phyloP scores from a whole-genome alignment of 2,888 invertebrate species.

The Catocala fraxini region DNA sequence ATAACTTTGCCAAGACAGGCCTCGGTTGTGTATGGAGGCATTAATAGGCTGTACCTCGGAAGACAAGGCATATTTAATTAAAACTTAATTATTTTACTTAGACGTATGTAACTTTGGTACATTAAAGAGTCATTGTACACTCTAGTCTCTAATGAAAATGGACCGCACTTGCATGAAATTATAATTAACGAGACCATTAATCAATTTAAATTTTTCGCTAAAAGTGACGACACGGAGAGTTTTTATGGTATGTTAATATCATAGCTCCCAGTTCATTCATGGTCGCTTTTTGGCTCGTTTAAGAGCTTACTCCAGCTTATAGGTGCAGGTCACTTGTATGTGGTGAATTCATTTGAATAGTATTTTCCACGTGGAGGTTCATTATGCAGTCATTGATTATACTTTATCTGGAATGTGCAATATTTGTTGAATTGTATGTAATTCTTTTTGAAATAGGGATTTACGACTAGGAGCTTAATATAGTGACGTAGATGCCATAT shows the following conservation, averaged over 20 bases:
- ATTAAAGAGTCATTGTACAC: constrained; percentile 15
- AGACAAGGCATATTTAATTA: constrained; percentile 35
- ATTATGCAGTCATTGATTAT: no score
- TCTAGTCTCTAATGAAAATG: constrained; percentile 24
- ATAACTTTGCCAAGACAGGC: constrained; percentile 6
- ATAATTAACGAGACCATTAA: constrained; percentile 16
- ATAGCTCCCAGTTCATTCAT: constrained; percentile 2
- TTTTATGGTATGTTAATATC: constrained; percentile 2
- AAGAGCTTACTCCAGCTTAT: background rate
- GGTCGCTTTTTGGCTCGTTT: constrained; percentile 1
- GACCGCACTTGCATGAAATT: constrained; percentile 8
- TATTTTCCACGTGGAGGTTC: no score
- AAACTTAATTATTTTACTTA: constrained; percentile 43
- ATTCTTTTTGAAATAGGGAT: no score
- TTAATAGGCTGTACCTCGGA: constrained; percentile 18
- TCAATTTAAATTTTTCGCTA: constrained; percentile 14
- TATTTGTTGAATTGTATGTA: no score
- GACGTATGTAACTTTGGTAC: constrained; percentile 24
- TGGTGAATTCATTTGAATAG: no score
- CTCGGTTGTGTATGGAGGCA: constrained; percentile 15
- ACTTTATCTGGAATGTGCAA: no score
- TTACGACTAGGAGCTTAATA: no score
- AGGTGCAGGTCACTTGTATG: no score
- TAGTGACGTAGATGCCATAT: no score
- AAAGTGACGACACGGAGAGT: constrained; percentile 3